Evolutionary conservation across 1,140 invertebrate genomes (phyloP).

Genomic region (Solenopsis fugax): DNA sequence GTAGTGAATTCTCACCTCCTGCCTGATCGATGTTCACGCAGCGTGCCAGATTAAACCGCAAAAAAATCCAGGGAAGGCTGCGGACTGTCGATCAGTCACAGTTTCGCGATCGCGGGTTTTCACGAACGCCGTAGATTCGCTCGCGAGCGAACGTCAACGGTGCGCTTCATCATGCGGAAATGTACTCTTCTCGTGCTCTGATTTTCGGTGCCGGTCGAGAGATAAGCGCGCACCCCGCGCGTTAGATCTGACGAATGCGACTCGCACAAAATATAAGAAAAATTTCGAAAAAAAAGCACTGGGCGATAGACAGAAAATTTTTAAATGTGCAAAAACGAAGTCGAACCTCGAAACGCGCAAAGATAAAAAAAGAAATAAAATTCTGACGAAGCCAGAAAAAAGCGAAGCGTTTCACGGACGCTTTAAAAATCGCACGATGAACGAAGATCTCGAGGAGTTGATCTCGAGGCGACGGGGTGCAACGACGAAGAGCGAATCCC

Average conservation of each 20-base stretch:
- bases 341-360: background rate
- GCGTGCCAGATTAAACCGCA: slow-evolving; percentile 15
- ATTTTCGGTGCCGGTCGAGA: slow-evolving; percentile 1
- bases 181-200: background rate
- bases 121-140: slow-evolving; percentile 32
- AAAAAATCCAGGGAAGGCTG: slow-evolving; percentile 52
- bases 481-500: background rate
- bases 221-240: background rate
- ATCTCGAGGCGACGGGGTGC: background rate
- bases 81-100: slow-evolving; percentile 38
- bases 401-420: background rate
- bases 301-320: background rate
- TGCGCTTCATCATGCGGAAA: slow-evolving; percentile 48
- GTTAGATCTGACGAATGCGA: background rate
- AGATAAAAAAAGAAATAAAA: background rate
- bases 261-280: background rate
- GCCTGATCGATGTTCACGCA: slow-evolving; percentile 36
- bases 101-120: slow-evolving; percentile 32
- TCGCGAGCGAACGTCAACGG: slow-evolving; percentile 30
- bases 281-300: background rate
- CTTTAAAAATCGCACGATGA: background rate
- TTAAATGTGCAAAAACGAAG: background rate
- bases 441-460: background rate
- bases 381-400: too few relatives aligned
- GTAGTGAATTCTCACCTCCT: slow-evolving; percentile 62